A percentile compares a stretch with the other conserved stretches of the same genome.
Conservation (phyloP, 2,888 invertebrate genomes). For the Drosophila fungiperda region DNA sequence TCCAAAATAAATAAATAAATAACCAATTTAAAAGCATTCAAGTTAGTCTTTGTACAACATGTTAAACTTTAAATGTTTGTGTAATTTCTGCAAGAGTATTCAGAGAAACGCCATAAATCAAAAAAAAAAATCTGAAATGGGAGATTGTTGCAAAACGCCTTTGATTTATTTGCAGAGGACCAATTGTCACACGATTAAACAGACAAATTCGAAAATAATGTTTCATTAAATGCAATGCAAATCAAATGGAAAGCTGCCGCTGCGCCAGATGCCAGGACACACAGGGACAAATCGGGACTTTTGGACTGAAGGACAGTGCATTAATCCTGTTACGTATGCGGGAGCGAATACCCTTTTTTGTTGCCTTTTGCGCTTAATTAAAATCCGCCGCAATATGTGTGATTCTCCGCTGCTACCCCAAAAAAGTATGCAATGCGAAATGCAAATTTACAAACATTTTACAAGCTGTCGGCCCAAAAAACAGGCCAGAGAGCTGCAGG, state of each 20-base stretch:
- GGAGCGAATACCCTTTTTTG: conserved; percentile 32
- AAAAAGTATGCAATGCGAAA: conserved; percentile 68
- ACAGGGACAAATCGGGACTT: conserved; percentile 18
- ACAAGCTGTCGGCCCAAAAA: conserved; percentile 61
- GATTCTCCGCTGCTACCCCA: conserved; percentile 28
- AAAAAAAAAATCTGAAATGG: conserved; percentile 19
- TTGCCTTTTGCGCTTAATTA: conserved; percentile 77
- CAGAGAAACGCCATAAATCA: conserved; percentile 24
- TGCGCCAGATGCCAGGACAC: conserved; percentile 65
- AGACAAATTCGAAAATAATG: conserved; percentile 81
- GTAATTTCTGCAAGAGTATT: neutral
- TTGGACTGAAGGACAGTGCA: conserved; percentile 51
- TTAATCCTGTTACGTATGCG: conserved; percentile 74
- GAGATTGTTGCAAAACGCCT: conserved; percentile 37
- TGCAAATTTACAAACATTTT: conserved; percentile 73
- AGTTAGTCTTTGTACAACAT: neutral
- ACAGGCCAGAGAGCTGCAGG: conserved; percentile 2
- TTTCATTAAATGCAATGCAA: conserved; percentile 81
- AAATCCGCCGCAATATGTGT: conserved; percentile 77
- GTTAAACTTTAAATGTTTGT: neutral
- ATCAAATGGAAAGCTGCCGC: conserved; percentile 72
- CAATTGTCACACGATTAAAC: conserved; percentile 81
- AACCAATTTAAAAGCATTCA: neutral
- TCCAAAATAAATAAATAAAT: neutral
- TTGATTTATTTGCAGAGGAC: conserved; percentile 71